These are phyloP conservation scores for Sigmodon hispidus DNA, from an alignment of 2,113 vertebrate species.

Conservation along the genomic window DNA sequence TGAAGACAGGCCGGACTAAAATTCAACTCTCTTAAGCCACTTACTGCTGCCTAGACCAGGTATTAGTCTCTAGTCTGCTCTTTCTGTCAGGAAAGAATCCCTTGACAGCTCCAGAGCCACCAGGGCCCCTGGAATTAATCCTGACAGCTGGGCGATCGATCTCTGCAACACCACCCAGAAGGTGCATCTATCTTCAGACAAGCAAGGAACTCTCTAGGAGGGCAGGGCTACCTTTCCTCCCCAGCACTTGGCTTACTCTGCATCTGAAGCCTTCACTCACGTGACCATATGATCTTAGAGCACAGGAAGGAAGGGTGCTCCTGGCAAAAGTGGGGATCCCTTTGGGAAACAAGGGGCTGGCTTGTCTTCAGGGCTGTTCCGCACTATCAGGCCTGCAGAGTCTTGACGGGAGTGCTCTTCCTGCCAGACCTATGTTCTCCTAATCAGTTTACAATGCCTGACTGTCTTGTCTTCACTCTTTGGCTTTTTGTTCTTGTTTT, in stretches of 20 bases:
- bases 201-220: not conserved
- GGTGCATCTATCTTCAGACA: not conserved
- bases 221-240: not conserved
- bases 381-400: not conserved
- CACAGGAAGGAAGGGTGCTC: not conserved
- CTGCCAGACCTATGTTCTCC: not conserved
- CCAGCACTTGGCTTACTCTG: not conserved
- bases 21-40: constrained; percentile 25
- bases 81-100: constrained; percentile 53
- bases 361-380: not conserved
- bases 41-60: constrained; percentile 41
- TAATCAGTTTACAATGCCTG: not conserved
- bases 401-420: not conserved
- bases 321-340: not conserved
- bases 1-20: not conserved
- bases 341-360: constrained; percentile 31
- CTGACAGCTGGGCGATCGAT: not conserved
- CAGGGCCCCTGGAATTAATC: not conserved
- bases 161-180: not conserved
- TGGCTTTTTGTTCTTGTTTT: not conserved
- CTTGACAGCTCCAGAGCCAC: not conserved
- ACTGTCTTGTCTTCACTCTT: not conserved
- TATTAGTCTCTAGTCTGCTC: not conserved
- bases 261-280: not conserved
- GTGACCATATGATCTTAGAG: not conserved